Evolutionary conservation across 2,113 vertebrate genomes (phyloP), one percentile per base, ranked within the genome.

Genomic region (Periophthalmus modestus): DNA sequence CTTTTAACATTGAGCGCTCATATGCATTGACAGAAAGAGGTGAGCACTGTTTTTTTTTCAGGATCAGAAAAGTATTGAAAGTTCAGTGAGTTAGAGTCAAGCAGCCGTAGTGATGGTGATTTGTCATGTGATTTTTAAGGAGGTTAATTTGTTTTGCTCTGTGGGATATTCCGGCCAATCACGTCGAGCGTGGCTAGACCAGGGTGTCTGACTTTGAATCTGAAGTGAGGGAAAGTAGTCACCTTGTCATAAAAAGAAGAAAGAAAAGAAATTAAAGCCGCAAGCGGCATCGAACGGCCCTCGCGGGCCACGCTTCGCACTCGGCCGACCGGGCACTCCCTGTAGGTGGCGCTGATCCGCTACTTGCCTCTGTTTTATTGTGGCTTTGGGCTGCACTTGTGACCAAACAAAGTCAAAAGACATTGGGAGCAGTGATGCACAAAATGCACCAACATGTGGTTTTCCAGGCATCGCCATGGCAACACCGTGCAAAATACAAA

Each of bases 11-110:
- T 73, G 5, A n/a, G 28, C 50, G n/a, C 33, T 66, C 50, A 24
- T 28, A 57, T 18, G 36, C 24, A 23, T n/a, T 52, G 15, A 19
- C 46, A 24, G 67, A 34, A 54, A 47, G 55, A 14, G 39, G 16
- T 74, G 39, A 43, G 1, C 7, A 43, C 70, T 52, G 71, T 48
- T 65, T 48, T 69, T 79, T 63, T 69, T 65, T 52, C 34, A 73
- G 71, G 15, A 69, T 61, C 74, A 74, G 61, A 33, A 76, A 67
- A 58, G 61, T 59, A 15, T 69, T 43, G 39, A 72, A n/a, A 19
- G 16, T 7, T 6, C 24, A 28, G 43, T 0, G 39, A 39, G 72
- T 58, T 34, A 46, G 39, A 18, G 23, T 9, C 59, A 34, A 16
- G 59, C 28, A 6, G 24, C 5, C 28, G 6, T 9, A 28, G 23